These are phyloP conservation scores for Cavia aperea DNA, from an alignment of 2,113 vertebrate species.

Conservation along the genomic window DNA sequence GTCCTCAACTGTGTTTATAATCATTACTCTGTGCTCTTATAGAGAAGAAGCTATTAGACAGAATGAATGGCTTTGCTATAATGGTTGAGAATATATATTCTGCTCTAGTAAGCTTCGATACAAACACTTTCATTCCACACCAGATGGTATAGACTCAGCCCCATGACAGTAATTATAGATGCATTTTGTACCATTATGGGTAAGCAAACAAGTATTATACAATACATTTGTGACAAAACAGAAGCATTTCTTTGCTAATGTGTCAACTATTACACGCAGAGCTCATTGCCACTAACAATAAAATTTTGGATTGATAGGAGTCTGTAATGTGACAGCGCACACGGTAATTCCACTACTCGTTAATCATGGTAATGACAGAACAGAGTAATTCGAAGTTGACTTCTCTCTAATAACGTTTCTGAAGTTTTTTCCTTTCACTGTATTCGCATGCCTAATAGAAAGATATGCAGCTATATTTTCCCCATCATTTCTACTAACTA, in stretches of 20 bases:
- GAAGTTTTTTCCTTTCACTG: constrained; percentile 21
- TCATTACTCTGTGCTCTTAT: constrained; percentile 39
- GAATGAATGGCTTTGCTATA: constrained; percentile 52
- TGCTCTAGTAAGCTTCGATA: constrained; percentile 51
- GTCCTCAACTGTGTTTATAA: not conserved
- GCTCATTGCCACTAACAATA: constrained; percentile 53
- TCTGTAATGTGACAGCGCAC: constrained; percentile 42
- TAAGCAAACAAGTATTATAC: constrained; percentile 72
- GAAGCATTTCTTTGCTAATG: constrained; percentile 59
- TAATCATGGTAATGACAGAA: constrained; percentile 43
- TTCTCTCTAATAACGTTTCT: constrained; percentile 32
- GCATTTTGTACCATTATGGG: constrained; percentile 64
- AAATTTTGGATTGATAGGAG: constrained; percentile 50
- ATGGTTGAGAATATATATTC: constrained; percentile 48
- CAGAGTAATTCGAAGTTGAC: constrained; percentile 21
- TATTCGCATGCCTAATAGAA: not conserved
- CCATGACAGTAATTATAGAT: constrained; percentile 61
- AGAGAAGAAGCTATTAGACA: constrained; percentile 43
- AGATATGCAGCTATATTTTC: constrained; percentile 15
- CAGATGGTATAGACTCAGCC: constrained; percentile 63
- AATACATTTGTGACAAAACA: constrained; percentile 59
- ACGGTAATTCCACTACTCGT: constrained; percentile 16
- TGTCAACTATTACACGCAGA: constrained; percentile 49
- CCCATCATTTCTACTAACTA: not conserved
- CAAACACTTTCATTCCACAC: constrained; percentile 58